A percentile compares a stretch with the other conserved stretches of the same genome.
Evolutionary conservation across 2,113 vertebrate genomes (phyloP).

Genomic region (Piprites chloris): DNA sequence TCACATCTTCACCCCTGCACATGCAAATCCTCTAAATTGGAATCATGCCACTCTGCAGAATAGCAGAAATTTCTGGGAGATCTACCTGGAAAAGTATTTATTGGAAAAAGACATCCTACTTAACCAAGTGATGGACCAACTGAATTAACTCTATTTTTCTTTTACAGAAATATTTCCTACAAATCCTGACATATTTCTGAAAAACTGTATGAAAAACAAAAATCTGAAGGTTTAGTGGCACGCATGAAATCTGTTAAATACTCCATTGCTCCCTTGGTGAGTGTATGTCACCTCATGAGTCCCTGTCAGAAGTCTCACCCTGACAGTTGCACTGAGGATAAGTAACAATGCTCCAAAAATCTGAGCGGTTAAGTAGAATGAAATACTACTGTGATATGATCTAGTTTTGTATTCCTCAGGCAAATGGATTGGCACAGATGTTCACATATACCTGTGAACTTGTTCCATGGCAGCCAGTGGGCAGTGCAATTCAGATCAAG

Average conservation of each 20-base stretch:
- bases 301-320: not conserved
- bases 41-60: not conserved
- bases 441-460: not conserved
- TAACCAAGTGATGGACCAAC: not conserved
- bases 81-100: not conserved
- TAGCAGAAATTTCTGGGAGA: not conserved
- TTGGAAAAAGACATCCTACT: not conserved
- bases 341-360: not conserved
- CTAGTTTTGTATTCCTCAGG: not conserved
- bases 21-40: not conserved
- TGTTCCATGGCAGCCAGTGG: not conserved
- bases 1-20: not conserved
- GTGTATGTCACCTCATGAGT: not conserved
- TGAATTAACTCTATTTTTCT: not conserved
- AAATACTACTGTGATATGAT: not conserved
- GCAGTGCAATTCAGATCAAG: not conserved
- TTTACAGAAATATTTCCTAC: not conserved
- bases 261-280: not conserved
- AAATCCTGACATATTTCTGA: not conserved
- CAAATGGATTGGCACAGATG: not conserved
- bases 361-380: not conserved
- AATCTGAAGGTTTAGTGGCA: not conserved
- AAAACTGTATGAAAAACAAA: not conserved
- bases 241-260: not conserved
- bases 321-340: not conserved